Evolutionary conservation across 2,797 vertebrate species (phyloP), one percentile per base, ranked within the genome.

Genomic region (Brachymystax lenok): DNA sequence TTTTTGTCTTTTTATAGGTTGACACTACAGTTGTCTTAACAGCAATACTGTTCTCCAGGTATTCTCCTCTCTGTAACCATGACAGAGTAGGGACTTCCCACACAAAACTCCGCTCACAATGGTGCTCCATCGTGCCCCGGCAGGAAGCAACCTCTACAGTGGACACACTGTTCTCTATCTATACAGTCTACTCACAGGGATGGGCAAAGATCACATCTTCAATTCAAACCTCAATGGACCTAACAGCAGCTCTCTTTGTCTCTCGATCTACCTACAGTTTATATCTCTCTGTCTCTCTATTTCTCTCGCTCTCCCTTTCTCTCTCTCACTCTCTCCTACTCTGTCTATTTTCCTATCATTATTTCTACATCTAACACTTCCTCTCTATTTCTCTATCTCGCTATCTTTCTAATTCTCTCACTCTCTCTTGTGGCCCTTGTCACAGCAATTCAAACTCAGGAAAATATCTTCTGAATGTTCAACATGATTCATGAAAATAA

Each of bases 1-100:
- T 87, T 84, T 76, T 86, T 75, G 77, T 82, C 80, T 82, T 85
- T 93, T 85, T 91, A 94, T 93, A 84, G 93, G 96, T 97, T 94
- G 96, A 99, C 98, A 99, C 98, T 99, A 99, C 97, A 97, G 96
- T 96, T 95, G 97, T 99, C 97, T 99, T 96, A 97, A 94, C 92
- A 94, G 97, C 97, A 99, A 98, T 99, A 98, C 96, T 97, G 96
- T 97, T 96, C 93, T 95, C 91, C 92, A 95, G 96, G 96, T 96
- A 95, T 95, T 95, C 93, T 94, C 94, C 95, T 94, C 92, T 94
- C 92, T 93, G 94, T 94, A 91, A 94, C 84, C 87, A 77, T 82
- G 95, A 93, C 94, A 93, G 92, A 93, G 94, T 94, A 95, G 94
- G 95, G 96, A 92, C 91, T 92, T 91, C 91, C 93, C 91, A 89